These are phyloP conservation scores for Caenorhabditis latens DNA, from an alignment of 1,140 invertebrate genomes.

Conservation along the genomic window DNA sequence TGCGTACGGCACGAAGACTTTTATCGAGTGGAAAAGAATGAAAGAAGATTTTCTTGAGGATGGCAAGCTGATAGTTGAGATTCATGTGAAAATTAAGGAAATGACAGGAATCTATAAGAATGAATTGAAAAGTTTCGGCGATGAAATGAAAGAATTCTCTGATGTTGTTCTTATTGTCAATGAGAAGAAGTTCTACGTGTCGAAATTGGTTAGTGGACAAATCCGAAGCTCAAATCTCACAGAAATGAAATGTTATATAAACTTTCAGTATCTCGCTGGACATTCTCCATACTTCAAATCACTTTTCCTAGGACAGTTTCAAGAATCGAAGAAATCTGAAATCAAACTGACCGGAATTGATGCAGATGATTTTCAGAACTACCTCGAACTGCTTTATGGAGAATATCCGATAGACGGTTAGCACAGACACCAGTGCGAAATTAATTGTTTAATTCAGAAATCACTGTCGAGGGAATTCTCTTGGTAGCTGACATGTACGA, in stretches of 20 bases:
- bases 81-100: neutral
- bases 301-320: neutral
- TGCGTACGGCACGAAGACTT: neutral
- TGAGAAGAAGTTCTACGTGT: neutral
- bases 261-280: neutral
- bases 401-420: neutral
- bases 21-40: neutral
- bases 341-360: neutral
- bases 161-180: neutral
- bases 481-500: neutral
- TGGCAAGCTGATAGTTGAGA: neutral
- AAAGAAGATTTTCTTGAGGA: neutral
- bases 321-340: neutral
- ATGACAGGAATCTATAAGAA: neutral
- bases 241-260: neutral
- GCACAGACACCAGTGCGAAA: too few relatives aligned
- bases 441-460: neutral
- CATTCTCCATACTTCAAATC: neutral
- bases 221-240: too few relatives aligned
- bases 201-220: neutral
- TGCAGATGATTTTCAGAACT: neutral
- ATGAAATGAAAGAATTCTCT: neutral
- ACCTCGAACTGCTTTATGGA: neutral
- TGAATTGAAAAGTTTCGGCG: neutral
- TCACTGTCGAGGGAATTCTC: neutral